phyloP scores from a whole-genome alignment of 2,113 vertebrate genomes.

The Pachycephala philippinensis region DNA sequence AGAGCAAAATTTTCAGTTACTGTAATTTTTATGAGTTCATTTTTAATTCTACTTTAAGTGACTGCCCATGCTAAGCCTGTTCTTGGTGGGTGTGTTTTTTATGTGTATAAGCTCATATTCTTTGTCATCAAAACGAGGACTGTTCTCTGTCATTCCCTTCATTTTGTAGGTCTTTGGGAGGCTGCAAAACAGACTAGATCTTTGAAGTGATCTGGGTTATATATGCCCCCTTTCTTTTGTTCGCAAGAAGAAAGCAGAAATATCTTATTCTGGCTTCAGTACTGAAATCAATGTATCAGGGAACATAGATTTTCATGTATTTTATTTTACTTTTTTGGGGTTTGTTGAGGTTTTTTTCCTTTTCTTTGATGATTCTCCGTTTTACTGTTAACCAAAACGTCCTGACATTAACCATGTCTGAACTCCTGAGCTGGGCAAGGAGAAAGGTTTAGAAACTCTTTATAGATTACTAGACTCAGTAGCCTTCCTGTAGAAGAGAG shows the following conservation, averaged over 20 bases:
- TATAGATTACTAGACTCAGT: background rate
- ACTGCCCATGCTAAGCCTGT: background rate
- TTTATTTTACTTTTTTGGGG: background rate
- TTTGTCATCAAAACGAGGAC: background rate
- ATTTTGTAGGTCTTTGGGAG: background rate
- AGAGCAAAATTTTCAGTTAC: background rate
- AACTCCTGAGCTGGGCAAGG: background rate
- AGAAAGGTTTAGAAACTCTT: background rate
- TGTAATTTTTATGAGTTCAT: background rate
- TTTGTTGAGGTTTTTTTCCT: accelerated
- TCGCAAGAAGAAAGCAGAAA: background rate
- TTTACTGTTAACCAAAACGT: background rate
- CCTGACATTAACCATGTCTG: background rate
- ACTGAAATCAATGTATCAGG: background rate
- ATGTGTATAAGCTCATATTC: background rate
- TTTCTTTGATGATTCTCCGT: background rate
- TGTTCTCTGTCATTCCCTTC: background rate
- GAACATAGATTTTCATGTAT: background rate
- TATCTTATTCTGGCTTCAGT: background rate
- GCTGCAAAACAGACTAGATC: background rate
- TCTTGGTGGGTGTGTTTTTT: background rate
- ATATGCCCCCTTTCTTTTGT: background rate
- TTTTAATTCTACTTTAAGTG: background rate
- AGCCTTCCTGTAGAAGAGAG: background rate
- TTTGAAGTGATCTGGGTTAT: background rate